Evolutionary conservation across 2,888 invertebrate species (phyloP).

Genomic region (Drosophila meridionalis): DNA sequence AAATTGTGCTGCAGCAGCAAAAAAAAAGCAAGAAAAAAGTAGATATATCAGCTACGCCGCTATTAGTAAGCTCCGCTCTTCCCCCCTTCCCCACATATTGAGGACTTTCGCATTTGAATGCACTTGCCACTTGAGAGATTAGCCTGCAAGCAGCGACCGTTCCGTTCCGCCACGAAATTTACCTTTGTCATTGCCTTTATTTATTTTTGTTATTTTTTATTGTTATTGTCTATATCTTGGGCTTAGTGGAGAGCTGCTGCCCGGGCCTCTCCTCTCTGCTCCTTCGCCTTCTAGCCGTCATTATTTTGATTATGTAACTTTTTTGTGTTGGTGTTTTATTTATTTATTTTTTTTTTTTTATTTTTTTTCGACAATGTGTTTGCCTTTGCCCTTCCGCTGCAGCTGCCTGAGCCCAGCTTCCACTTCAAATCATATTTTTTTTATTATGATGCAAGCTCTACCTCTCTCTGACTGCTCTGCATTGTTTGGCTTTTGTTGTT

Average conservation of each 20-base stretch:
- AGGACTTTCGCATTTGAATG: constrained; percentile 81
- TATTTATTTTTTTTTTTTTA: neutral
- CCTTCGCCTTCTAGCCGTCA: constrained; percentile 51
- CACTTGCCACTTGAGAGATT: constrained; percentile 84
- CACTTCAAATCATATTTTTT: constrained; percentile 44
- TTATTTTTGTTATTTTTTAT: constrained; percentile 55
- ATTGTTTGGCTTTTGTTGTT: constrained; percentile 51
- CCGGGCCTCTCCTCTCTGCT: neutral
- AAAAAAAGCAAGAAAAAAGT: constrained; percentile 4
- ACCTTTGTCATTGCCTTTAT: constrained; percentile 76
- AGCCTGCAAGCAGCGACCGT: constrained; percentile 67
- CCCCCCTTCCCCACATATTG: constrained; percentile 4
- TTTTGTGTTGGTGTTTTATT: constrained; percentile 42
- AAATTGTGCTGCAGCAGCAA: constrained; percentile 68
- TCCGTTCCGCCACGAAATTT: constrained; percentile 49
- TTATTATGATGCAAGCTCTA: constrained; percentile 49
- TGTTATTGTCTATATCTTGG: constrained; percentile 69
- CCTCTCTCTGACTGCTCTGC: constrained; percentile 35
- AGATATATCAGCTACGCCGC: neutral
- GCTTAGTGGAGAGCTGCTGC: constrained; percentile 33
- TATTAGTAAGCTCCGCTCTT: neutral
- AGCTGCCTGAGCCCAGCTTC: constrained; percentile 1
- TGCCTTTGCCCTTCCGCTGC: constrained; percentile 43
- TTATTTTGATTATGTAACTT: constrained; percentile 80
- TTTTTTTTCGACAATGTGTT: constrained; percentile 78